These are phyloP conservation scores for Amblyjoppa fuscipennis DNA, from an alignment of 2,888 invertebrate species.

Conservation along the genomic window DNA sequence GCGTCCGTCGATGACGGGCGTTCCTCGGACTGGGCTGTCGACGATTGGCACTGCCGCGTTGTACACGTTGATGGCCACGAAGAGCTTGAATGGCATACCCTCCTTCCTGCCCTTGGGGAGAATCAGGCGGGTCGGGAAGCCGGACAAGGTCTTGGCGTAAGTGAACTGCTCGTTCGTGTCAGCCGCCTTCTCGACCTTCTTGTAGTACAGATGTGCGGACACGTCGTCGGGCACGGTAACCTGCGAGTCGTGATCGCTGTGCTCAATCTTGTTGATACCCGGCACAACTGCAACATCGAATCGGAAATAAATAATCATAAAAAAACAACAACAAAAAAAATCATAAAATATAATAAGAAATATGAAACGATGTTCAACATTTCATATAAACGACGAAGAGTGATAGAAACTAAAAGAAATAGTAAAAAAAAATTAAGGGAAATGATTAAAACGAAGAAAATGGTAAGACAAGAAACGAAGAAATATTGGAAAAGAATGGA, in stretches of 20 bases:
- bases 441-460: too few relatives aligned
- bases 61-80: slow-evolving; percentile 85
- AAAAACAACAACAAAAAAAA: slow-evolving; percentile 9
- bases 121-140: slow-evolving; percentile 88
- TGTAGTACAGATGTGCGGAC: slow-evolving; percentile 81
- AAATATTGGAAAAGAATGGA: too few relatives aligned
- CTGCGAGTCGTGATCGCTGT: slow-evolving; percentile 76
- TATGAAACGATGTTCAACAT: not conserved
- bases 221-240: slow-evolving; percentile 79
- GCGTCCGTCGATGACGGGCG: slow-evolving; percentile 80
- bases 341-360: slow-evolving; percentile 6
- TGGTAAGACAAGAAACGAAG: too few relatives aligned
- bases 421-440: too few relatives aligned
- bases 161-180: slow-evolving; percentile 85
- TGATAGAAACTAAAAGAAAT: slow-evolving; percentile 1
- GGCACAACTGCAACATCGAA: slow-evolving; percentile 76
- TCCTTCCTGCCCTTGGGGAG: slow-evolving; percentile 88
- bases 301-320: not conserved
- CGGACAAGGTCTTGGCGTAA: slow-evolving; percentile 86
- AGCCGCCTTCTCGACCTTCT: slow-evolving; percentile 86
- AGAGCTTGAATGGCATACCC: slow-evolving; percentile 88
- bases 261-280: slow-evolving; percentile 83
- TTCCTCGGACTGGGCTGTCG: slow-evolving; percentile 78
- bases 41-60: slow-evolving; percentile 80
- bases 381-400: not conserved